Evolutionary conservation across 2,113 vertebrate genomes (phyloP).

Genomic region (Bos indicus): DNA sequence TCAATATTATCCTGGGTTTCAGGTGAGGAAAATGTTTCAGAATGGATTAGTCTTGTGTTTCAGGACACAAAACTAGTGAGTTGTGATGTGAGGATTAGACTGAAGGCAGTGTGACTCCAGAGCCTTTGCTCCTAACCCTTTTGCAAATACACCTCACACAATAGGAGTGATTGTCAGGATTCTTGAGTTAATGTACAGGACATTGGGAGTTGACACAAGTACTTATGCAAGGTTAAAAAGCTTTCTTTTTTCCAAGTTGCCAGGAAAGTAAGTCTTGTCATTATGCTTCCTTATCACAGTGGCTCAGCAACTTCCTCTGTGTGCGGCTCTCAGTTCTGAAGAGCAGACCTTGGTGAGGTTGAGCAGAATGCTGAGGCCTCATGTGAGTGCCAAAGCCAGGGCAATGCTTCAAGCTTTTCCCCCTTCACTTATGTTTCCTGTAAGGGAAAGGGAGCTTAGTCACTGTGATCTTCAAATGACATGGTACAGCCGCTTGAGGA

Average conservation of each 20-base stretch:
- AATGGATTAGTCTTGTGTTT: not conserved
- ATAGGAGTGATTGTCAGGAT: not conserved
- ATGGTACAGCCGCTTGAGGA: not conserved
- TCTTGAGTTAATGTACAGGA: not conserved
- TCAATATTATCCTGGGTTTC: not conserved
- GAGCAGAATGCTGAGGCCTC: not conserved
- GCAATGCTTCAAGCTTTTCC: not conserved
- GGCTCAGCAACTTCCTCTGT: not conserved
- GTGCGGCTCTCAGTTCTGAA: not conserved
- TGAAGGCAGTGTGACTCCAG: not conserved
- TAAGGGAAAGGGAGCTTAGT: not conserved
- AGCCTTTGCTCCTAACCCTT: not conserved
- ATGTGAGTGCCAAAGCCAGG: not conserved
- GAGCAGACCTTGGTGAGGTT: accelerated
- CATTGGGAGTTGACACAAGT: not conserved
- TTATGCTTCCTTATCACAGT: not conserved
- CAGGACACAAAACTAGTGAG: not conserved
- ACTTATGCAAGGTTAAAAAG: not conserved
- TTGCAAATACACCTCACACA: not conserved
- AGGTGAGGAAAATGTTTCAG: not conserved
- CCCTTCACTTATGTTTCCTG: not conserved
- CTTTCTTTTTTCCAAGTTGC: not conserved
- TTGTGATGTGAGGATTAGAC: not conserved
- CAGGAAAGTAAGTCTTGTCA: not conserved
- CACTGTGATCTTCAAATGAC: not conserved